A percentile compares a stretch with the other conserved stretches of the same genome.
Evolutionary conservation across 2,113 vertebrate genomes (phyloP).

Genomic region (Calcarius ornatus): DNA sequence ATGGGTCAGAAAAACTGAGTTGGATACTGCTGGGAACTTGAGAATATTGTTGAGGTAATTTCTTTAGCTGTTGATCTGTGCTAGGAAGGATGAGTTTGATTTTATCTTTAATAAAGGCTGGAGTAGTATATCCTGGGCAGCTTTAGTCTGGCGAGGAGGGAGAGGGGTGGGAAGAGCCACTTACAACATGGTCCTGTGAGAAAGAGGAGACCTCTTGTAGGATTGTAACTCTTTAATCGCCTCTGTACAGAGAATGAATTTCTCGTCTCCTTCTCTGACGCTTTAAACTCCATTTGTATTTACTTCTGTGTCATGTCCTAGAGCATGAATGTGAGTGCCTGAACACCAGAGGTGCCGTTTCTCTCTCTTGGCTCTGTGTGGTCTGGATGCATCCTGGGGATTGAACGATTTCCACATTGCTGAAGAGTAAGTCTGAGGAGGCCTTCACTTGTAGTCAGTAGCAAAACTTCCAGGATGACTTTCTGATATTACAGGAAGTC

Average conservation of each 20-base stretch:
- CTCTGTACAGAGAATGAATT: neutral
- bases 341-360: neutral
- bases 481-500: neutral
- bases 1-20: neutral
- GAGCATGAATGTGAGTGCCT: too few species aligned
- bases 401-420: neutral
- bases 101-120: neutral
- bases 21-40: neutral
- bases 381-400: neutral
- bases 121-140: neutral
- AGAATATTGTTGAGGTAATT: neutral
- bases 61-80: neutral
- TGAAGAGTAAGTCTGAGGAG: neutral
- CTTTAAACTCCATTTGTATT: neutral
- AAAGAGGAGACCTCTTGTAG: neutral
- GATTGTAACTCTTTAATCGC: neutral
- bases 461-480: neutral
- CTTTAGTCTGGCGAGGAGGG: neutral
- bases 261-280: neutral
- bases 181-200: neutral
- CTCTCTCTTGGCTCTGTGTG: neutral
- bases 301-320: fast-evolving
- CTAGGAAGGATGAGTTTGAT: neutral
- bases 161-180: neutral
- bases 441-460: neutral